Conservation (phyloP, 2,113 vertebrate species). For the Numenius arquata region DNA sequence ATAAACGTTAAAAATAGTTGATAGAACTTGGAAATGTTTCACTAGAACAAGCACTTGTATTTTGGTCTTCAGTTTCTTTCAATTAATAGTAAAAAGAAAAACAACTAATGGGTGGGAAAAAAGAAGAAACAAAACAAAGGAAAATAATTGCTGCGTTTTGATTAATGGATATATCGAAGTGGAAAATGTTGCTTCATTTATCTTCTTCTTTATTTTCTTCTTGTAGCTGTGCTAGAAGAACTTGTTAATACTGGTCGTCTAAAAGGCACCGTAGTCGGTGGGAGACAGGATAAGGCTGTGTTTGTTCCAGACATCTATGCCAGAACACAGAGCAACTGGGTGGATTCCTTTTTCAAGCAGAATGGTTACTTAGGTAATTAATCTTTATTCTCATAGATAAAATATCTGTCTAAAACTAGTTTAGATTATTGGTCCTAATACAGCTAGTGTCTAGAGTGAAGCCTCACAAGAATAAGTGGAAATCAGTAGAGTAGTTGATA, state of each 20-base stretch:
- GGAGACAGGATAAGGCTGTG: conserved; percentile 91
- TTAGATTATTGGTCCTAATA: neutral
- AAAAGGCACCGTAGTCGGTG: conserved; percentile 88
- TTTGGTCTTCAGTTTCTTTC: neutral
- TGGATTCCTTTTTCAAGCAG: conserved; percentile 95
- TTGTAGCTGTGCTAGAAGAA: conserved; percentile 90
- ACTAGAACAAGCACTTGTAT: neutral
- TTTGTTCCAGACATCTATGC: conserved; percentile 96
- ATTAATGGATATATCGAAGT: neutral
- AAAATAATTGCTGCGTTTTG: neutral
- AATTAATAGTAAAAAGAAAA: neutral
- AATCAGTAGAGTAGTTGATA: neutral
- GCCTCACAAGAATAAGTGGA: neutral
- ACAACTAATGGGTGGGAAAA: neutral
- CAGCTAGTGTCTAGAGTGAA: neutral
- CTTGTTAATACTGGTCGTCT: conserved; percentile 88
- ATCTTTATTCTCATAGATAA: neutral
- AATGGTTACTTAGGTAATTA: conserved; percentile 93
- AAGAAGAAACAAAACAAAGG: neutral
- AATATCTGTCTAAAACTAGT: neutral
- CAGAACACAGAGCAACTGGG: conserved; percentile 92
- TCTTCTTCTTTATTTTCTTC: conserved; percentile 36
- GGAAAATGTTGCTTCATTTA: neutral
- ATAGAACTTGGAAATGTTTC: neutral
- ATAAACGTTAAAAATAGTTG: neutral